These are phyloP conservation scores for Bombus balteatus DNA, from an alignment of 1,140 invertebrate genomes.

Conservation along the genomic window DNA sequence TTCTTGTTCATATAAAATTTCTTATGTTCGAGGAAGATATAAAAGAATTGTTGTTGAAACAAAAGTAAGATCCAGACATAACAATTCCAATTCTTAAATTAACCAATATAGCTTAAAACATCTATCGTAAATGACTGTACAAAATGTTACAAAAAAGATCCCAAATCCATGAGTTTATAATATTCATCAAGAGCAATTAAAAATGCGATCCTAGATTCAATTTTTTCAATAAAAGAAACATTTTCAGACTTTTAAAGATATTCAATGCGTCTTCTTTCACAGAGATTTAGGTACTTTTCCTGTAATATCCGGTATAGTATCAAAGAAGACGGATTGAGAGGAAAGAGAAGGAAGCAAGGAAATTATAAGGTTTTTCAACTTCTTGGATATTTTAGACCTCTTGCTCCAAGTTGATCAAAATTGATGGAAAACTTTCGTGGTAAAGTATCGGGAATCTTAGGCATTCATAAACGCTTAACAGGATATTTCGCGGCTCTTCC, in stretches of 20 bases:
- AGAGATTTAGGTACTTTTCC: not conserved
- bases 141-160: not conserved
- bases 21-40: too few relatives aligned
- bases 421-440: not conserved
- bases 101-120: not conserved
- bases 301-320: not conserved
- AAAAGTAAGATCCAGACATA: too few relatives aligned
- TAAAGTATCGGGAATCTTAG: conserved; percentile 1
- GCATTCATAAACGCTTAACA: conserved; percentile 32
- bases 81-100: too few relatives aligned
- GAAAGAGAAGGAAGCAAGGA: not conserved
- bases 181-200: too few relatives aligned
- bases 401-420: not conserved
- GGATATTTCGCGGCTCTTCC: not conserved
- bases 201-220: too few relatives aligned
- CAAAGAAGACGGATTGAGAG: not conserved
- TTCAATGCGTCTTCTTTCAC: not conserved
- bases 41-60: too few relatives aligned
- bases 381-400: not conserved
- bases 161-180: not conserved
- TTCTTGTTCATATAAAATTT: too few relatives aligned
- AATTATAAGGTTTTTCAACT: not conserved
- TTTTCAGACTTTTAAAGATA: not conserved
- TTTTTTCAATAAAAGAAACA: not conserved
- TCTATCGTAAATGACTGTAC: not conserved